Evolutionary conservation across 1,140 invertebrate species (phyloP).

Genomic region (Ips nitidus): DNA sequence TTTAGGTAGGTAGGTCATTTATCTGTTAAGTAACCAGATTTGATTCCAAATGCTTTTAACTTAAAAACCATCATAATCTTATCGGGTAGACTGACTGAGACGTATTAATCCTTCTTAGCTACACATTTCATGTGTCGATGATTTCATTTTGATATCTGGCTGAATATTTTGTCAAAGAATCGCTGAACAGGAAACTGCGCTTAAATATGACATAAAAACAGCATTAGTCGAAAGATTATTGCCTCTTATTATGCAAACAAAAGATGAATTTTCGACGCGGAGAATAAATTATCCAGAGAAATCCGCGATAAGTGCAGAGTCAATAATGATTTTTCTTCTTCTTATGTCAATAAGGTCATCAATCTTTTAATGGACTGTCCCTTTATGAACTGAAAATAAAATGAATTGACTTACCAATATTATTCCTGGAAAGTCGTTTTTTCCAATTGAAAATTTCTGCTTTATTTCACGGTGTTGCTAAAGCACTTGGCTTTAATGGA

Average conservation of each 20-base stretch:
- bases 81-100: neutral
- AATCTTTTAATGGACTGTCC: neutral
- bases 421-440: neutral
- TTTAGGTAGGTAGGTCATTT: too few relatives aligned
- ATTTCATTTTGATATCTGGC: too few relatives aligned
- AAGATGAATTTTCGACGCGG: neutral
- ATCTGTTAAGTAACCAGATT: too few relatives aligned
- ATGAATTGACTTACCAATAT: neutral
- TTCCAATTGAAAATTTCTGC: neutral
- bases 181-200: too few relatives aligned
- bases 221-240: neutral
- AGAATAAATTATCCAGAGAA: neutral
- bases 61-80: slow-evolving; percentile 5
- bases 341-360: neutral
- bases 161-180: too few relatives aligned
- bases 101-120: slow-evolving; percentile 1
- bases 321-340: slow-evolving; percentile 1
- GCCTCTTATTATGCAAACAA: slow-evolving; percentile 2
- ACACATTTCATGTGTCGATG: too few relatives aligned
- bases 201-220: neutral
- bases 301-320: neutral
- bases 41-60: neutral
- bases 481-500: slow-evolving; percentile 10
- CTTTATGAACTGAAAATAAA: neutral
- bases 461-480: neutral